Evolutionary conservation across 2,797 vertebrate species (phyloP).

Genomic region (Pangasius djambal): DNA sequence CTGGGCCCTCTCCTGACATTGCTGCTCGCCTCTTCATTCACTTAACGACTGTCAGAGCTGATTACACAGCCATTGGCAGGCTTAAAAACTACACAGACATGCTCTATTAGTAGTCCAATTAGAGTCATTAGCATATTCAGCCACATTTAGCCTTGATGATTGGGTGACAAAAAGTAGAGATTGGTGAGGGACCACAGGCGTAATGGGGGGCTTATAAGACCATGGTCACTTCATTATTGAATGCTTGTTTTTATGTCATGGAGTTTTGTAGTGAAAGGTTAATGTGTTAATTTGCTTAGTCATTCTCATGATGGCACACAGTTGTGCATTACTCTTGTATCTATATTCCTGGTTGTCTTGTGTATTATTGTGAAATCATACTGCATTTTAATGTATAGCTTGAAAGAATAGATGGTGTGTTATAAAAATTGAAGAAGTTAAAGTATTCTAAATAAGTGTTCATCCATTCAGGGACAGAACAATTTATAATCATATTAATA

Average conservation of each 20-base stretch:
- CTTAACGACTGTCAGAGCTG: constrained; percentile 99
- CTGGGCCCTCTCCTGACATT: constrained; percentile 99
- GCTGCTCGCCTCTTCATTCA: constrained; percentile 99
- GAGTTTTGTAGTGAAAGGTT: constrained; percentile 27
- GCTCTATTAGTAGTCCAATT: constrained; percentile 99
- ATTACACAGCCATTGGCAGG: constrained; percentile 99
- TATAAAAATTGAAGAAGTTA: neutral
- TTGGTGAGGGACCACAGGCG: constrained; percentile 65
- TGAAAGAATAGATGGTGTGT: neutral
- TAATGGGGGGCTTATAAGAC: constrained; percentile 53
- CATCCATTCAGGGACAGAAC: neutral
- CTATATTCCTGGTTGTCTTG: neutral
- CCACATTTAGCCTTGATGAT: constrained; percentile 92
- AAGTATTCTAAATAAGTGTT: neutral
- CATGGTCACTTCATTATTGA: constrained; percentile 47
- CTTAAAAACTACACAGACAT: constrained; percentile 98
- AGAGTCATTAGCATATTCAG: constrained; percentile 99
- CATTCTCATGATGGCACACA: neutral
- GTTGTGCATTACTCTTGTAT: neutral
- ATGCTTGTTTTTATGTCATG: constrained; percentile 41
- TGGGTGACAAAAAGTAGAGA: constrained; percentile 72
- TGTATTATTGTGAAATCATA: neutral
- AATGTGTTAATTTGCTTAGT: constrained; percentile 40
- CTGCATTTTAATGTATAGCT: neutral
- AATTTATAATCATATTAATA: neutral